Evolutionary conservation across 2,888 invertebrate genomes (phyloP).

Genomic region (Marasmarcha lunaedactyla): DNA sequence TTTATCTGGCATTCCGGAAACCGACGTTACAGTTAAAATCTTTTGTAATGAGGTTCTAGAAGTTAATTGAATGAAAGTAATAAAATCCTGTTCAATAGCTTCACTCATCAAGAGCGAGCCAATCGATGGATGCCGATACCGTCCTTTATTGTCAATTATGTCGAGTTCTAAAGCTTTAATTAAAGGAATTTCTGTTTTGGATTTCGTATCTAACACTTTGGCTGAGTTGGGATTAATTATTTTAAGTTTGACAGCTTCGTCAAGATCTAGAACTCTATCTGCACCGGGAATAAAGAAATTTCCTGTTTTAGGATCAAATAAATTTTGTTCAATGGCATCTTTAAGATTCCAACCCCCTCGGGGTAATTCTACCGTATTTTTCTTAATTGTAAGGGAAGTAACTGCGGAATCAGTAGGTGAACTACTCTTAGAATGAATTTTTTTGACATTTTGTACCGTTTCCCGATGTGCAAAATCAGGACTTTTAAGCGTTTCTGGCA

Average conservation of each 20-base stretch:
- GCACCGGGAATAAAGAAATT: constrained; percentile 89
- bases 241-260: constrained; percentile 87
- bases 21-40: constrained; percentile 78
- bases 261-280: constrained; percentile 84
- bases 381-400: constrained; percentile 67
- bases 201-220: constrained; percentile 81
- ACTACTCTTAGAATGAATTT: constrained; percentile 37
- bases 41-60: constrained; percentile 66
- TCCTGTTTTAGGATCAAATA: constrained; percentile 87
- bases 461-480: constrained; percentile 57
- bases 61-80: constrained; percentile 71
- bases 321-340: constrained; percentile 84
- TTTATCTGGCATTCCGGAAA: constrained; percentile 78
- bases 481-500: constrained; percentile 70
- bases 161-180: constrained; percentile 81
- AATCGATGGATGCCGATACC: constrained; percentile 67
- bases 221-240: constrained; percentile 89
- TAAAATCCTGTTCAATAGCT: constrained; percentile 75
- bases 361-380: constrained; percentile 83
- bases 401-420: constrained; percentile 55
- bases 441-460: constrained; percentile 35
- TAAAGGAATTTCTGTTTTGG: constrained; percentile 76
- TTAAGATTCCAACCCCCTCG: constrained; percentile 85
- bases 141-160: constrained; percentile 82
- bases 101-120: constrained; percentile 77